Conservation (phyloP, 2,888 invertebrate species). For the Oscheius sp. region DNA sequence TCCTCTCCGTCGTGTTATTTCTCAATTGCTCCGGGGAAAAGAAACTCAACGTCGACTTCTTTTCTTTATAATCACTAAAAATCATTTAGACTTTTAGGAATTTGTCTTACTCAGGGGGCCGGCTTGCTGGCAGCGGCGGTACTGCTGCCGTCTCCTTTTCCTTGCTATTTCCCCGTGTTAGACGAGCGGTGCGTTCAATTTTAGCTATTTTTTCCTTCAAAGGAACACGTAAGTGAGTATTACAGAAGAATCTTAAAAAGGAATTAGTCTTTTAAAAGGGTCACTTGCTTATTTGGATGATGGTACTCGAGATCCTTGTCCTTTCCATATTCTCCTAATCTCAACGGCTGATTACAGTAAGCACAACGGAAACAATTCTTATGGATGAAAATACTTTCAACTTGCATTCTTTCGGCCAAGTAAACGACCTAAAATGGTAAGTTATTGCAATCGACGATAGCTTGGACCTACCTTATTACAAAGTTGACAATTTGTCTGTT, state of each 20-base stretch:
- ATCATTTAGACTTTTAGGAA: neutral
- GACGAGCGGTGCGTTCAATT: conserved; percentile 37
- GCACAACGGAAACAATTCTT: conserved; percentile 61
- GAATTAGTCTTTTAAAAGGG: conserved; percentile 14
- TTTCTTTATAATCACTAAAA: neutral
- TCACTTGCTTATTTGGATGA: conserved; percentile 26
- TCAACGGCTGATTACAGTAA: conserved; percentile 57
- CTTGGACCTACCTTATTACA: conserved; percentile 35
- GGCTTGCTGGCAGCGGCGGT: conserved; percentile 11
- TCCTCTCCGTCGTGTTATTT: conserved; percentile 13
- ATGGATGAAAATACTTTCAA: conserved; percentile 38
- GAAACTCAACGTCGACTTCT: conserved; percentile 24
- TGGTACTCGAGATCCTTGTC: conserved; percentile 49
- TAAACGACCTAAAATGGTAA: conserved; percentile 52
- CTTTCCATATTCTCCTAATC: conserved; percentile 49
- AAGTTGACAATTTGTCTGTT: conserved; percentile 36
- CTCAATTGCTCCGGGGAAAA: conserved; percentile 33
- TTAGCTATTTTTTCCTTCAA: conserved; percentile 49
- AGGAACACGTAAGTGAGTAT: conserved; percentile 46
- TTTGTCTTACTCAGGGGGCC: conserved; percentile 12
- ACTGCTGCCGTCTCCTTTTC: conserved; percentile 14
- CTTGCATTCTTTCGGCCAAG: conserved; percentile 59
- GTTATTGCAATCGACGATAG: too few relatives aligned
- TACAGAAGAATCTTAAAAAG: conserved; percentile 48
- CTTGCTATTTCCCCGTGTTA: conserved; percentile 2